Evolutionary conservation across 2,113 vertebrate genomes (phyloP).

Genomic region (Blennius ocellaris): DNA sequence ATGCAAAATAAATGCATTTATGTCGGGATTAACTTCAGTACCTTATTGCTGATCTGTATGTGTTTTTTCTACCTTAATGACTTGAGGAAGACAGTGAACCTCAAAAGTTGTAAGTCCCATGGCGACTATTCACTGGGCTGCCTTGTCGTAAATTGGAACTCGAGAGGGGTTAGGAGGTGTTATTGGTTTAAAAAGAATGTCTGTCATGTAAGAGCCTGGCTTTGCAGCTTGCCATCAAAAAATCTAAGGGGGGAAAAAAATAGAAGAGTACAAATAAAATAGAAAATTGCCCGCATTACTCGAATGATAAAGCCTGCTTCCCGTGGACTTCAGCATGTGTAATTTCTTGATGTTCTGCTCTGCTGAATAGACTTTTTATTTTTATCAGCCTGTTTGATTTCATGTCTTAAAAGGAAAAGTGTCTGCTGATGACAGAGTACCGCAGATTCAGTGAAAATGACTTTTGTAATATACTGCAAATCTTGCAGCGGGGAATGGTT

Average conservation of each 20-base stretch:
- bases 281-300: conserved; percentile 51
- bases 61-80: conserved; percentile 58
- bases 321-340: conserved; percentile 26
- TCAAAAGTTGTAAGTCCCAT: conserved; percentile 40
- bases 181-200: conserved; percentile 38
- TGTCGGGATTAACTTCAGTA: conserved; percentile 28
- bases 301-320: conserved; percentile 48
- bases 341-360: conserved; percentile 48
- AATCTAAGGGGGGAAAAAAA: conserved; percentile 1
- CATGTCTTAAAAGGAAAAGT: conserved; percentile 27
- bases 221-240: conserved; percentile 46
- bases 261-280: conserved; percentile 51
- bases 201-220: conserved; percentile 36
- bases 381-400: conserved; percentile 50
- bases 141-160: conserved; percentile 63
- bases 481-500: neutral
- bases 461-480: conserved; percentile 25
- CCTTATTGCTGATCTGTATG: conserved; percentile 29
- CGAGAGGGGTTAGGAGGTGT: conserved; percentile 58
- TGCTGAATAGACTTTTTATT: conserved; percentile 51
- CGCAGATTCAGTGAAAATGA: conserved; percentile 24
- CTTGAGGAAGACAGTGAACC: conserved; percentile 40
- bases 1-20: conserved; percentile 8
- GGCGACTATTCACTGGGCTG: conserved; percentile 40
- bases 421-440: conserved; percentile 34